Percentiles rank a stretch among this genome's conserved stretches.
Conservation (phyloP, 2,888 invertebrate species). For the Synergus itoensis region DNA sequence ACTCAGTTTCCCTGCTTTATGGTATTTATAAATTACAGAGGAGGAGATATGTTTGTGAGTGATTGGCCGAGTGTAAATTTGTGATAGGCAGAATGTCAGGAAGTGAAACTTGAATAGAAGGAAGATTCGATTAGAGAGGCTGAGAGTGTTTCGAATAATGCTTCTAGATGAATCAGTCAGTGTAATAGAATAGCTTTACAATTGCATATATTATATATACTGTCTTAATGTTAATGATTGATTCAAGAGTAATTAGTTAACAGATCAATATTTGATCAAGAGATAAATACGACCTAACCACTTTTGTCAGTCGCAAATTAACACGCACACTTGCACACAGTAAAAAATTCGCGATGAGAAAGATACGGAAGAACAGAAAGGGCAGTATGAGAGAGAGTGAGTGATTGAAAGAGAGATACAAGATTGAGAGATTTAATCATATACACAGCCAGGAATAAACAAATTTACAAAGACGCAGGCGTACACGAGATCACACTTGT, state of each 20-base stretch:
- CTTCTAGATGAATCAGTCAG: slow-evolving; percentile 64
- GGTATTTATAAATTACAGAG: neutral
- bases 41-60: neutral
- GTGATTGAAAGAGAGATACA: slow-evolving; percentile 30
- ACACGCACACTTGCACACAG: slow-evolving; percentile 51
- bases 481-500: slow-evolving; percentile 52
- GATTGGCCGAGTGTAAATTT: neutral
- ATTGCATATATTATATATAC: slow-evolving; percentile 62
- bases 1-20: slow-evolving; percentile 12
- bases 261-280: slow-evolving; percentile 52
- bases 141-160: slow-evolving; percentile 62
- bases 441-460: slow-evolving; percentile 45
- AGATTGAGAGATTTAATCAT: slow-evolving; percentile 48
- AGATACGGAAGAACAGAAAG: neutral
- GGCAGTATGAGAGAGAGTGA: slow-evolving; percentile 10
- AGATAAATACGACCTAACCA: slow-evolving; percentile 50
- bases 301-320: slow-evolving; percentile 55
- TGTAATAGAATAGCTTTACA: slow-evolving; percentile 58
- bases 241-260: slow-evolving; percentile 62
- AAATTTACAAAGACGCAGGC: slow-evolving; percentile 41
- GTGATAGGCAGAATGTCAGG: neutral
- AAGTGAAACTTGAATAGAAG: slow-evolving; percentile 7
- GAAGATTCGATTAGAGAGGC: slow-evolving; percentile 48
- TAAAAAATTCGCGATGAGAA: slow-evolving; percentile 25
- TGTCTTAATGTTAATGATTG: slow-evolving; percentile 65